A percentile compares a stretch with the other conserved stretches of the same genome.
These are phyloP conservation scores for Eupeodes luniger DNA, from an alignment of 2,888 invertebrate genomes.

Conservation along the genomic window DNA sequence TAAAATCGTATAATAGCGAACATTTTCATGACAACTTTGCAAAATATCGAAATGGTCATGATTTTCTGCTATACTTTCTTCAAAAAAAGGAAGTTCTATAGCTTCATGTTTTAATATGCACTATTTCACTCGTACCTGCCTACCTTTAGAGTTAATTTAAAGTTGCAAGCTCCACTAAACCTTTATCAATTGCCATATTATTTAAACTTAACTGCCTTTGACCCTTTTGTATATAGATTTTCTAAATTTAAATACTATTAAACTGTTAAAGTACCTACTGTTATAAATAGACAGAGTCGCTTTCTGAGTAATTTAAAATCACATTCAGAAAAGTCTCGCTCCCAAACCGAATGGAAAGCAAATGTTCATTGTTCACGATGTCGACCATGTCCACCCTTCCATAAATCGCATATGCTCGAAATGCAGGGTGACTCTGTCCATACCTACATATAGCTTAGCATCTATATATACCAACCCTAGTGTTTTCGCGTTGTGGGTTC, in stretches of 20 bases:
- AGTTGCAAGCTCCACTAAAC: background rate
- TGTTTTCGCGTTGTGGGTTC: background rate
- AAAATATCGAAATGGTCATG: no score
- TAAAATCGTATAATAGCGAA: no score
- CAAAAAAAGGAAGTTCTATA: no score
- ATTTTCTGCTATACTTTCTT: no score
- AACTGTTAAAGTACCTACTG: background rate
- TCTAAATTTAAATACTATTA: slow-evolving; percentile 7
- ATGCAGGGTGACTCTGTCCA: background rate
- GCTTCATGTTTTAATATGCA: no score
- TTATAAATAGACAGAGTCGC: background rate
- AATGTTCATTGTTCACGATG: background rate
- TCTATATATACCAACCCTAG: background rate
- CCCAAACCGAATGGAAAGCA: background rate
- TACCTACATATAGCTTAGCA: no score
- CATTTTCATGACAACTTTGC: no score
- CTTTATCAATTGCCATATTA: background rate
- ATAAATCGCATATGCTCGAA: slow-evolving; percentile 1
- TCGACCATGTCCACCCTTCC: background rate
- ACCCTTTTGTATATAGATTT: background rate
- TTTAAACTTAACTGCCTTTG: background rate
- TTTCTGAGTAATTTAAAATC: background rate
- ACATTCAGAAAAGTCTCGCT: background rate
- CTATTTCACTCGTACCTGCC: no score
- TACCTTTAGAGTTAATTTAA: no score